Percentiles rank a stretch among this genome's conserved stretches.
Evolutionary conservation across 2,113 vertebrate species (phyloP).

Genomic region (Oxyruncus cristatus): DNA sequence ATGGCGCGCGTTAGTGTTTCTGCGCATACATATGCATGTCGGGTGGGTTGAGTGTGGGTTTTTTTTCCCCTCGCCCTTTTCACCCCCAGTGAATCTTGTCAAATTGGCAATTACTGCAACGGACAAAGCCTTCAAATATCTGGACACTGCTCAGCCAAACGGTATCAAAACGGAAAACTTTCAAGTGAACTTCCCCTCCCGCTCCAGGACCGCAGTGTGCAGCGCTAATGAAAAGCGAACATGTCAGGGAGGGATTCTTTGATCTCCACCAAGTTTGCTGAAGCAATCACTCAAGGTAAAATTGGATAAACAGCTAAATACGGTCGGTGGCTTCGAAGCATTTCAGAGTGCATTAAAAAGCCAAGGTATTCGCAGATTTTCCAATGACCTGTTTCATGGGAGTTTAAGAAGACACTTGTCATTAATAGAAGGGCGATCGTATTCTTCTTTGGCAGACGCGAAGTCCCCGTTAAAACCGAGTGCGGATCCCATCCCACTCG

Average conservation of each 20-base stretch:
- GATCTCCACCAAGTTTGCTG: slow-evolving; percentile 66
- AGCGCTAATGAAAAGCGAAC: slow-evolving; percentile 43
- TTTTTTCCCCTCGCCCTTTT: background rate
- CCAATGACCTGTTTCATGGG: slow-evolving; percentile 56
- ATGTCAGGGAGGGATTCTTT: slow-evolving; percentile 26
- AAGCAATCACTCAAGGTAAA: slow-evolving; percentile 59
- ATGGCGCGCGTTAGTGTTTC: background rate
- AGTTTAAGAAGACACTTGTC: slow-evolving; percentile 45
- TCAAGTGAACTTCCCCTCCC: background rate
- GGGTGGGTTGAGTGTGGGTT: background rate
- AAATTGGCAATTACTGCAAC: slow-evolving; percentile 1
- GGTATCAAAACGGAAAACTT: slow-evolving; percentile 34
- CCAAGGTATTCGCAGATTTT: slow-evolving; percentile 41
- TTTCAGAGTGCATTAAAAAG: slow-evolving; percentile 51
- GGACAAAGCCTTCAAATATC: slow-evolving; percentile 2
- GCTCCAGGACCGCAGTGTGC: background rate
- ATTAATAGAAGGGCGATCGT: background rate
- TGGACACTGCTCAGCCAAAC: background rate
- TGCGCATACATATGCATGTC: too few relatives aligned
- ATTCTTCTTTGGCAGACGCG: background rate
- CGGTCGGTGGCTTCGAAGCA: slow-evolving; percentile 41
- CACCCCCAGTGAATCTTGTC: background rate
- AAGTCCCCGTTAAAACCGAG: background rate
- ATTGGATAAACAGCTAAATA: slow-evolving; percentile 66
- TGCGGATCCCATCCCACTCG: background rate